Evolutionary conservation across 2,797 vertebrate species (phyloP), one percentile per base, ranked within the genome.

Genomic region (Tamandua tetradactyla): DNA sequence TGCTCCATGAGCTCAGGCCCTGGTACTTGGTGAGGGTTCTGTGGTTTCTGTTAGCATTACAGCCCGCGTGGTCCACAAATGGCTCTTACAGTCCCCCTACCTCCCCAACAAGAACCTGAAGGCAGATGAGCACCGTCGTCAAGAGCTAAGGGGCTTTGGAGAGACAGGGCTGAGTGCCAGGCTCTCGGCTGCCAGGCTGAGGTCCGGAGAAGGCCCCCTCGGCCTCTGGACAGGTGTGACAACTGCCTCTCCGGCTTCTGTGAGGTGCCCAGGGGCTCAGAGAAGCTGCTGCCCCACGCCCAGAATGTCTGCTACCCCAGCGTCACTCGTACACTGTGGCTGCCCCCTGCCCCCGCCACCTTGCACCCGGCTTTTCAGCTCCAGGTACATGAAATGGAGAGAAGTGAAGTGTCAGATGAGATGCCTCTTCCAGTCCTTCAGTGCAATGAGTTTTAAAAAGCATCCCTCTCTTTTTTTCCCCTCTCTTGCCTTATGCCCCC

Each of bases 261-360:
- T 44, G 14, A 47, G 25, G n/a, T n/a, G 18, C 22, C 8, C 13
- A 62, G 42, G 55, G 30, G 10, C n/a, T 47, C 23, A 7, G 82
- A 11, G 20, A 14, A 5, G 15, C 37, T 27, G 3, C 52, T 6
- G 25, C 57, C 3, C 55, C 37, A 7, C 4, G 57, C 32, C 30
- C 10, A 6, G 17, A 18, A 22, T 20, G 55, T 42, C 37, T 8
- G 15, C 8, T 30, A 2, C 47, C 13, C 47, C 13, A 47, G 10
- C 13, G 47, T 3, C 7, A 55, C 27, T 27, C 0, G 17, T 2
- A 5, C 35, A 27, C 35, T 32, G 11, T 7, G 18, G 15, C 13
- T n/a, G 14, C 64, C 4, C 3, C 47, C 22, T 30, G n/a, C n/a
- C n/a, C 22, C 40, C 30, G 32, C 27, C 32, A 61, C 55, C 9